A percentile compares a stretch with the other conserved stretches of the same genome.
Conservation (phyloP, 1,140 invertebrate species). For the Oscheius sp. region DNA sequence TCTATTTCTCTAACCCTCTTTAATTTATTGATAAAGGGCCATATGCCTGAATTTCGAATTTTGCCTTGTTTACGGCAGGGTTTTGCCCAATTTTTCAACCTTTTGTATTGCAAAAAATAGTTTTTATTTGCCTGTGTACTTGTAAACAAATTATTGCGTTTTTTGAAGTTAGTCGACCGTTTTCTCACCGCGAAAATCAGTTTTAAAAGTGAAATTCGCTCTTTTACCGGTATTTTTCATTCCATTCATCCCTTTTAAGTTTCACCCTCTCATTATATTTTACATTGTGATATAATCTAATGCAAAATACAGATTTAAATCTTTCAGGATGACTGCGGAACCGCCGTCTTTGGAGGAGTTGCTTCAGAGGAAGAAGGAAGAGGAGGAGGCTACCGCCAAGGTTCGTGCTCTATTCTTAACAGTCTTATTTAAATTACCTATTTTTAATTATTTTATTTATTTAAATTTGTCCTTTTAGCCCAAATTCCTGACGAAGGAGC, state of each 20-base stretch:
- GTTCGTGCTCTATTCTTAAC: slow-evolving; percentile 55
- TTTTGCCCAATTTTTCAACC: background rate
- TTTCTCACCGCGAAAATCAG: no score
- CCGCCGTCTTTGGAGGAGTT: slow-evolving; percentile 93
- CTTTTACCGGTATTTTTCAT: background rate
- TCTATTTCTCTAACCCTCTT: no score
- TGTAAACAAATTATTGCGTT: background rate
- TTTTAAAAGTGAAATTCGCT: background rate
- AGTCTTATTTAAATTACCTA: slow-evolving; percentile 18
- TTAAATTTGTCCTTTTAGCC: slow-evolving; percentile 67
- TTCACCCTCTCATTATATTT: background rate
- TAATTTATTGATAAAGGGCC: no score
- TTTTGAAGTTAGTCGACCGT: background rate
- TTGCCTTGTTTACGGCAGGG: background rate
- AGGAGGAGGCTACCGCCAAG: slow-evolving; percentile 81
- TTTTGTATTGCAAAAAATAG: background rate
- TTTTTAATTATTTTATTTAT: slow-evolving; percentile 13
- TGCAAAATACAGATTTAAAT: background rate
- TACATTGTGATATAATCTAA: background rate
- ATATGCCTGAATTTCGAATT: no score
- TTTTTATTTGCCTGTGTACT: background rate
- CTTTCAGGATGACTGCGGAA: slow-evolving; percentile 65
- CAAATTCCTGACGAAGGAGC: slow-evolving; percentile 93
- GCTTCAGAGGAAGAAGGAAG: slow-evolving; percentile 89
- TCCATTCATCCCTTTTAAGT: background rate